Base-by-base conservation (phyloP, 2,888 invertebrate species). In the Platycheirus albimanus region DNA sequence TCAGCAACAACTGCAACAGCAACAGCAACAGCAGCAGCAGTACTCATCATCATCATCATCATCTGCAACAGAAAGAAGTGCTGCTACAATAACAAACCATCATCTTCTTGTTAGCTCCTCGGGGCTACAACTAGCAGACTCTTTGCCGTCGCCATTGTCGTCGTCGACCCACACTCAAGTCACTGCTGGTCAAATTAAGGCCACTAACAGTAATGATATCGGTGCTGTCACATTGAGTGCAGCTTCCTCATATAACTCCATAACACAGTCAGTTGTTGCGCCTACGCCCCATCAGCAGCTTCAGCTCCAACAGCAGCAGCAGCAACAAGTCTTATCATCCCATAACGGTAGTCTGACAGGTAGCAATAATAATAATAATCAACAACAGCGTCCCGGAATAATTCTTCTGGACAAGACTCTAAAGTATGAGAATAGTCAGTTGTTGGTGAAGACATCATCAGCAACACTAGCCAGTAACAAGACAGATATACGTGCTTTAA, bases 321-420 rank as follows among this genome's bases (percentile, higher is more conserved):
- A 85, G 51, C 85, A 85, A 76, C 72, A 75, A 71, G 72, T 69
- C 51, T 64, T 52, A 20, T 19, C 66, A 20, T 19, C 66, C 49
- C 78, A 85, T 54, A 74, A 77, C 66, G 41, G 71, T 64, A 45
- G 61, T 58, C 19, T 69, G 69, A 36, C 61, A 71, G 58, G 79
- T 79, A 58, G 71, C 71, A 64, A 33, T 56, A 66, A 51, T 76
- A 36, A 58, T 77, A 61, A 63, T 67, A 43, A 70, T 49, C 11
- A 61, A 15, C 63, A 66, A 64, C 85, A 86, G 43, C 79, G 80
- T 71, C 84, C 84, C 58, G 84, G 64, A 61, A 71, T 84, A 30
- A 75, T 79, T 28, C 61, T 75, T 75, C 58, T 79, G 11, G 84
- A 84, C 54, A 79, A 84, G 70, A 75, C 79, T 15, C 58, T 52